Conservation (phyloP, 1,140 invertebrate species). For the Sminthurides bifidus region DNA sequence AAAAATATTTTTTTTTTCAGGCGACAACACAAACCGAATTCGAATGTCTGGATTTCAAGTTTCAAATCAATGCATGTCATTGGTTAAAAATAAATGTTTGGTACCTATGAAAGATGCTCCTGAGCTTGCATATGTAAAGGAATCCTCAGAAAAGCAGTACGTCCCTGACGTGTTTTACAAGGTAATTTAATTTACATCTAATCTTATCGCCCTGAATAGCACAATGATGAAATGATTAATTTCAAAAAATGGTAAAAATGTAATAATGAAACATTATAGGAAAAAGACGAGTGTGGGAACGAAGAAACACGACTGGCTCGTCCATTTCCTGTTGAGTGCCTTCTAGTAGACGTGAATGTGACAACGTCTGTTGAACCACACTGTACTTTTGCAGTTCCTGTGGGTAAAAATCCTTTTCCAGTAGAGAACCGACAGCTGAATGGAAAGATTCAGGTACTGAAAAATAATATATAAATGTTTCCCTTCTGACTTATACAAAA, state of each 20-base stretch:
- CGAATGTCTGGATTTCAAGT: constrained; percentile 99
- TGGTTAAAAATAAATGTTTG: constrained; percentile 86
- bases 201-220: too few species aligned
- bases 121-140: constrained; percentile 89
- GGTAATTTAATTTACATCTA: too few species aligned
- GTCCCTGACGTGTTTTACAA: constrained; percentile 99
- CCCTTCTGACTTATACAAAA: too few species aligned
- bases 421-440: constrained; percentile 69
- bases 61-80: constrained; percentile 93
- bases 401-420: constrained; percentile 58
- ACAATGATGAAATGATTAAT: too few species aligned
- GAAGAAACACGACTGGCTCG: constrained; percentile 85
- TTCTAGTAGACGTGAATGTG: constrained; percentile 89
- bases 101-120: constrained; percentile 94
- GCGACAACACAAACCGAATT: constrained; percentile 79
- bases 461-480: too few species aligned
- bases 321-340: constrained; percentile 93
- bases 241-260: too few species aligned
- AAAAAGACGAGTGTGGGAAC: constrained; percentile 94
- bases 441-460: constrained; percentile 55
- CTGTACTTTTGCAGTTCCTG: constrained; percentile 61
- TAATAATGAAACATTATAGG: too few species aligned
- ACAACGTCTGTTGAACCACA: constrained; percentile 77
- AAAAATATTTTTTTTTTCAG: too few species aligned
- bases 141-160: constrained; percentile 86